Evolutionary conservation across 35 echinoderm and acorn worm genomes (phyloP).

Genomic region (Apostichopus californicus): DNA sequence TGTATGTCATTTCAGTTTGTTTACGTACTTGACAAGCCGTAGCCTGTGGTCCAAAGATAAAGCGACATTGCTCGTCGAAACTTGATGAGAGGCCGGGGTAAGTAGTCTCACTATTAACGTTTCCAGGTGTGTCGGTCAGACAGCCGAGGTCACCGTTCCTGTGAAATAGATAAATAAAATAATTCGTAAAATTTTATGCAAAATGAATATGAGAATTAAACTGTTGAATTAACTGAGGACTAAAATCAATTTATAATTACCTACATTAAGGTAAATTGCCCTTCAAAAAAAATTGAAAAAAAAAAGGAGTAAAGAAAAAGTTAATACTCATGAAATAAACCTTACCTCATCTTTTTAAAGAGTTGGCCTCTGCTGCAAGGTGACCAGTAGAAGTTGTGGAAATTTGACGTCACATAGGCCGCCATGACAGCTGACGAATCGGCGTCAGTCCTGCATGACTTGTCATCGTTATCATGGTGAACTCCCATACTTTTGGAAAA

Average conservation of each 20-base stretch:
- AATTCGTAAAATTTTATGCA: no score
- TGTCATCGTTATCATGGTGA: conserved; percentile 17
- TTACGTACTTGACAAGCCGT: conserved; percentile 27
- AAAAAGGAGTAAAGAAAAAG: not conserved
- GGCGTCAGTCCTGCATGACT: conserved; percentile 15
- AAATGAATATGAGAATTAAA: no score
- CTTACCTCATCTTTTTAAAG: conserved; percentile 26
- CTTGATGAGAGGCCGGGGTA: conserved; percentile 19
- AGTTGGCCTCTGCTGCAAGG: conserved; percentile 19
- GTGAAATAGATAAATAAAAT: not conserved
- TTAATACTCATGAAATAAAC: not conserved
- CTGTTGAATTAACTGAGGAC: no score
- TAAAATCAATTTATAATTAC: no score
- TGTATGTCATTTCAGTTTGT: not conserved
- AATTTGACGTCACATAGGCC: conserved; percentile 36
- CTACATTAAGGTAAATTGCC: no score
- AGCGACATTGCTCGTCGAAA: conserved; percentile 38
- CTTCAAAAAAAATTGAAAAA: not conserved
- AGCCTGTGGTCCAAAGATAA: conserved; percentile 28
- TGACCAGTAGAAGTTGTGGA: conserved; percentile 49
- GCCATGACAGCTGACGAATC: conserved; percentile 40
- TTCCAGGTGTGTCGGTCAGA: not conserved
- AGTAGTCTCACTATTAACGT: not conserved
- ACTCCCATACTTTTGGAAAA: conserved; percentile 15
- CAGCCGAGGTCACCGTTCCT: conserved; percentile 28